Evolutionary conservation across 2,797 vertebrate species (phyloP).

Genomic region (Crenichthys baileyi): DNA sequence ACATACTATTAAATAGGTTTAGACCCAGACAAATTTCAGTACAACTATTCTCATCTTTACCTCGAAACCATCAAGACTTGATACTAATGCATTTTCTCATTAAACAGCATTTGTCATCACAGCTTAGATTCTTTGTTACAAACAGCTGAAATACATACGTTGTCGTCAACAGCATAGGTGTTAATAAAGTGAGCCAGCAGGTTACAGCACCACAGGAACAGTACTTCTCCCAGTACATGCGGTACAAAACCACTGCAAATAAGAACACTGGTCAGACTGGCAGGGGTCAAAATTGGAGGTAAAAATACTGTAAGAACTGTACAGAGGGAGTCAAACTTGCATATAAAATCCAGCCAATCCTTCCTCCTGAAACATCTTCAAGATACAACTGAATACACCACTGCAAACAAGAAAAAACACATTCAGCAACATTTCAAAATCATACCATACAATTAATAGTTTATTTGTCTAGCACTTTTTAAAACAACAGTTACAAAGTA

Average conservation of each 20-base stretch:
- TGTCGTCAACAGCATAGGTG: conserved; percentile 88
- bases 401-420: conserved; percentile 64
- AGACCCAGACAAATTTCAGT: background rate
- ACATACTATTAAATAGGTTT: background rate
- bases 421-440: background rate
- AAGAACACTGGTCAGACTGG: conserved; percentile 44
- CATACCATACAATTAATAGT: background rate
- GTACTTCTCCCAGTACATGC: conserved; percentile 87
- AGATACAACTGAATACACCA: conserved; percentile 82
- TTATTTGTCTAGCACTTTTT: too few relatives aligned
- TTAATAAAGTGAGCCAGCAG: conserved; percentile 91
- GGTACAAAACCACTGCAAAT: conserved; percentile 86
- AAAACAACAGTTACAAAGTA: too few relatives aligned
- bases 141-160: conserved; percentile 77
- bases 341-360: conserved; percentile 88
- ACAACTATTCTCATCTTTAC: background rate
- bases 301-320: background rate
- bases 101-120: background rate
- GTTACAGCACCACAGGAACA: conserved; percentile 92
- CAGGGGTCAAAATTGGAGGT: background rate
- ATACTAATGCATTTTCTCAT: background rate
- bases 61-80: background rate
- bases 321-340: conserved; percentile 76
- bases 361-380: conserved; percentile 88
- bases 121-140: background rate